A percentile compares a stretch with the other conserved stretches of the same genome.
phyloP scores from a whole-genome alignment of 2,113 vertebrate genomes.

The Neolamprologus modestus region DNA sequence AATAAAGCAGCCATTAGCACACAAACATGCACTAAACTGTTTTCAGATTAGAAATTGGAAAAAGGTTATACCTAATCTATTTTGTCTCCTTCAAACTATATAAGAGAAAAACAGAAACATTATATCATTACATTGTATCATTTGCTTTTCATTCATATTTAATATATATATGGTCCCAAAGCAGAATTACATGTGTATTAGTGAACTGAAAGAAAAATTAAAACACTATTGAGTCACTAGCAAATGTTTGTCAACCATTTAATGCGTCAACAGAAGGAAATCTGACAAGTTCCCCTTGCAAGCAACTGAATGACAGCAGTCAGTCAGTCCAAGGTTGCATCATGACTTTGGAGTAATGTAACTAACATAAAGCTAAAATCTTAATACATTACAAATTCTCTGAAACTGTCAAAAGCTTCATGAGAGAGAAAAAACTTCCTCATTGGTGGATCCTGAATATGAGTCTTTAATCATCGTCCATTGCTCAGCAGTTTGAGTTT shows the following conservation, averaged over 20 bases:
- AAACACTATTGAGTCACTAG: neutral
- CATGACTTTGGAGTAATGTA: neutral
- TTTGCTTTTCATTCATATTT: neutral
- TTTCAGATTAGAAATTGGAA: neutral
- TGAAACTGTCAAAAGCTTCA: neutral
- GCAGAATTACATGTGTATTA: neutral
- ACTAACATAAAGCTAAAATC: neutral
- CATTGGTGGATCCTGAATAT: neutral
- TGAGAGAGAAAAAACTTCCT: fast-evolving
- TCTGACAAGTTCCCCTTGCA: neutral
- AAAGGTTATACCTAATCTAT: fast-evolving
- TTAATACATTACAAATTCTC: fast-evolving
- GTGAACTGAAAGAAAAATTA: neutral
- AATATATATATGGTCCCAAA: neutral
- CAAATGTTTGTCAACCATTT: neutral
- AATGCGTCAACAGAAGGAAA: fast-evolving
- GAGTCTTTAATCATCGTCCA: fast-evolving
- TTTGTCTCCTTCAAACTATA: fast-evolving
- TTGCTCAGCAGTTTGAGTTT: neutral
- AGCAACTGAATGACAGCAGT: fast-evolving
- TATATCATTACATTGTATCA: neutral
- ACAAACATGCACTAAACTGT: neutral
- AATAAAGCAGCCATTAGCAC: fast-evolving
- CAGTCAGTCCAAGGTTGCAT: neutral
- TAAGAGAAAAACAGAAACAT: neutral